Evolutionary conservation across 1,140 invertebrate genomes (phyloP).

Genomic region (Pseudomyrmex flavicornis): DNA sequence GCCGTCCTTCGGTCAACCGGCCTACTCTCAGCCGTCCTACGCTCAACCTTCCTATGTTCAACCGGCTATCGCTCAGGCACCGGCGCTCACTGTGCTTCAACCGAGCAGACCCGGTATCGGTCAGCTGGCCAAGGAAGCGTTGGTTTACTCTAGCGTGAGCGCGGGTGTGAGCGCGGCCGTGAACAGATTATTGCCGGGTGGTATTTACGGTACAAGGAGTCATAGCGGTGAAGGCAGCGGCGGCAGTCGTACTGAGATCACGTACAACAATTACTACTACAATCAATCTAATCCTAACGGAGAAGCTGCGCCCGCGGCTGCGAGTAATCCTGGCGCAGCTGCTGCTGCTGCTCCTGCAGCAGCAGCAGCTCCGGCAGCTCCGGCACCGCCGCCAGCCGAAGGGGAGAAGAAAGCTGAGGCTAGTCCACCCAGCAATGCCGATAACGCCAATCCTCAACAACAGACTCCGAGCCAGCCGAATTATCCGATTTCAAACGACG

Average conservation of each 20-base stretch:
- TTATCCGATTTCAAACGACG: slow-evolving; percentile 80
- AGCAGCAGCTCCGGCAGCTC: slow-evolving; percentile 31
- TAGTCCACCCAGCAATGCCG: slow-evolving; percentile 51
- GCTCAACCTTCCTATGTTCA: slow-evolving; percentile 60
- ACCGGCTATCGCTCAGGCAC: slow-evolving; percentile 73
- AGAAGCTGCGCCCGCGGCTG: slow-evolving; percentile 10
- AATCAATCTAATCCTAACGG: slow-evolving; percentile 70
- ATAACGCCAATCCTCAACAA: slow-evolving; percentile 64
- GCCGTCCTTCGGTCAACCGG: slow-evolving; percentile 55
- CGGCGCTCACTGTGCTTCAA: slow-evolving; percentile 77
- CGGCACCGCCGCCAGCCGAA: slow-evolving; percentile 27
- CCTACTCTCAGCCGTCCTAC: slow-evolving; percentile 23
- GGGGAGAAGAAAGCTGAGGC: slow-evolving; percentile 46
- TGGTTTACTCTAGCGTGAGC: slow-evolving; percentile 82
- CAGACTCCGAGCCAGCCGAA: slow-evolving; percentile 74
- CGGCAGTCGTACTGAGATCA: slow-evolving; percentile 79
- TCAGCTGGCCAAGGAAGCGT: slow-evolving; percentile 83
- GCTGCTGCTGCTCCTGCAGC: slow-evolving; percentile 19
- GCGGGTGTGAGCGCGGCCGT: slow-evolving; percentile 83
- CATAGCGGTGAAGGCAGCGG: slow-evolving; percentile 41
- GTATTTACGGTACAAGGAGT: slow-evolving; percentile 79
- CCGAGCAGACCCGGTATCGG: slow-evolving; percentile 80
- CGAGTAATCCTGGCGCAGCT: slow-evolving; percentile 30
- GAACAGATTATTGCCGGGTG: slow-evolving; percentile 81
- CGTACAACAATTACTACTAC: slow-evolving; percentile 84